Evolutionary conservation across 2,888 invertebrate species (phyloP).

Genomic region (Nomada fucata): DNA sequence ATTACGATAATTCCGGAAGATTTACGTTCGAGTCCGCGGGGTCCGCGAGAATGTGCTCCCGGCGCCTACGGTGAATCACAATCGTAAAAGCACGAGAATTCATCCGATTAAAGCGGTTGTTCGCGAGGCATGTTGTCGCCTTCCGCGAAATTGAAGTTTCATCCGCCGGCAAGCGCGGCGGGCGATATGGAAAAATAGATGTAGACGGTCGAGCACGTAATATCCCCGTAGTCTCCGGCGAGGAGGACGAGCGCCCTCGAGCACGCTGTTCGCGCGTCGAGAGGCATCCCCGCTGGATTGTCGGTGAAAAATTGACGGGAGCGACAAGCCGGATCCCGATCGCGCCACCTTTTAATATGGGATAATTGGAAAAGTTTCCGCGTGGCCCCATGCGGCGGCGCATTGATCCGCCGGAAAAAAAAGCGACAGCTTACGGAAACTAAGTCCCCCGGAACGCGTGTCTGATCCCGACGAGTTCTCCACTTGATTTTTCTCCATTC

Average conservation of each 20-base stretch:
- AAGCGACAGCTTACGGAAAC: slow-evolving; percentile 61
- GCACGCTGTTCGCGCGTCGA: slow-evolving; percentile 2
- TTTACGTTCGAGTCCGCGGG: not conserved
- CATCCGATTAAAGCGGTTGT: slow-evolving; percentile 51
- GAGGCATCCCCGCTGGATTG: not conserved
- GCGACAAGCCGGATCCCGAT: slow-evolving; percentile 17
- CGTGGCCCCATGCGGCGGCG: slow-evolving; percentile 2
- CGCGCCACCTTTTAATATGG: slow-evolving; percentile 62
- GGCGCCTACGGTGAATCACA: slow-evolving; percentile 69
- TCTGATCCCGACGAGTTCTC: slow-evolving; percentile 69
- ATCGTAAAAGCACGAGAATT: slow-evolving; percentile 63
- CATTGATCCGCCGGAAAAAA: slow-evolving; percentile 53
- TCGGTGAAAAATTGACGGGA: slow-evolving; percentile 24
- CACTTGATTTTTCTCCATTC: slow-evolving; percentile 60
- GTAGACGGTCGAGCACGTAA: slow-evolving; percentile 22
- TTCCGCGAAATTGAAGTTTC: slow-evolving; percentile 59
- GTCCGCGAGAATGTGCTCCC: not conserved
- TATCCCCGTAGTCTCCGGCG: slow-evolving; percentile 16
- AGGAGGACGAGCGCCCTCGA: not conserved
- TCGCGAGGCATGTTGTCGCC: slow-evolving; percentile 13
- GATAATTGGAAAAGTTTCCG: slow-evolving; percentile 63
- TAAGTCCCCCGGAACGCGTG: slow-evolving; percentile 65
- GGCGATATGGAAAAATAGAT: slow-evolving; percentile 10
- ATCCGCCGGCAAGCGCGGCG: slow-evolving; percentile 3
- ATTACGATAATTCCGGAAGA: not conserved